phyloP scores from a whole-genome alignment of 2,113 vertebrate species.

The Tenebrosternarchus preto region DNA sequence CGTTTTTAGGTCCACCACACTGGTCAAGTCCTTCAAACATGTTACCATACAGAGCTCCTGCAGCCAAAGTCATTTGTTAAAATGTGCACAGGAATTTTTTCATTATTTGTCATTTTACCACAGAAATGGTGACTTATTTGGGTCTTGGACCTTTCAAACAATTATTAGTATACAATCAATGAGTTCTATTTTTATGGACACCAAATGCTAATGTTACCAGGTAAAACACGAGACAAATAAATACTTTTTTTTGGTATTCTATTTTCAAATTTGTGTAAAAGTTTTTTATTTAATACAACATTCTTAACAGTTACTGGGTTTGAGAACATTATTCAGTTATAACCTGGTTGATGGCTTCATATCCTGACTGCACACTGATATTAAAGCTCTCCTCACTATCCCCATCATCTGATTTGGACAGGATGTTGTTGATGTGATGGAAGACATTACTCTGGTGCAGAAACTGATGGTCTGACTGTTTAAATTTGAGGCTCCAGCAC shows the following conservation, averaged over 20 bases:
- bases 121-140: no score
- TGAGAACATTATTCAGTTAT: constrained; percentile 39
- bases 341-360: constrained; percentile 95
- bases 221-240: no score
- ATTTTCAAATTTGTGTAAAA: no score
- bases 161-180: no score
- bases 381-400: constrained; percentile 99
- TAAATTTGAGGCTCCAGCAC: constrained; percentile 99
- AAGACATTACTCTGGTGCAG: constrained; percentile 99
- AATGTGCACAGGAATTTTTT: neutral
- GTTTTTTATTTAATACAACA: no score
- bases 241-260: no score
- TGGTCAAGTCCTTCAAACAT: constrained; percentile 94
- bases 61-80: neutral
- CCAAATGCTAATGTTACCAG: no score
- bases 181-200: no score
- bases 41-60: constrained; percentile 94
- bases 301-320: neutral
- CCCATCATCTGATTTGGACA: constrained; percentile 98
- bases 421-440: constrained; percentile 99
- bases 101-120: neutral
- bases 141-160: no score
- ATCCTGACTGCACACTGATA: constrained; percentile 96
- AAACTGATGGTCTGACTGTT: constrained; percentile 98
- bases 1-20: constrained; percentile 96